phyloP scores from a whole-genome alignment of 2,888 invertebrate genomes.

The Liodrosophila aerea region DNA sequence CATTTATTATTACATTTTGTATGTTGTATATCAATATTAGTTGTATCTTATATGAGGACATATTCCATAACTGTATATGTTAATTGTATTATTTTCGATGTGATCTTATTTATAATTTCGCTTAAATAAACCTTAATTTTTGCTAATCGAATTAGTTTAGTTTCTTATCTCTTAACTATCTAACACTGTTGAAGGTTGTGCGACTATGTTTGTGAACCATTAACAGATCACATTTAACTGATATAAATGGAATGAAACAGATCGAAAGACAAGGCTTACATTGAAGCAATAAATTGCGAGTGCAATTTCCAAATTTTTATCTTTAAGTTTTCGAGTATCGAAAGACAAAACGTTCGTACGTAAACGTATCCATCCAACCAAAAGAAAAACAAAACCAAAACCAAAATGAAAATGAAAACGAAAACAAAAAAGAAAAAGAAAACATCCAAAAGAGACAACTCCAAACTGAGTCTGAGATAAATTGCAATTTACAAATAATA shows the following conservation, averaged over 20 bases:
- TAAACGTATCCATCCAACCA: conserved; percentile 80
- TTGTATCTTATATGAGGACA: conserved; percentile 33
- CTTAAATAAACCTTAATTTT: conserved; percentile 66
- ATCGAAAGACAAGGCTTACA: conserved; percentile 17
- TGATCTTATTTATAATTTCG: conserved; percentile 73
- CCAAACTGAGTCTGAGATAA: conserved; percentile 77
- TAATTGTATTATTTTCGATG: conserved; percentile 74
- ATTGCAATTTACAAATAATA: conserved; percentile 72
- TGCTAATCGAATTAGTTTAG: conserved; percentile 47
- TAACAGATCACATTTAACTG: conserved; percentile 40
- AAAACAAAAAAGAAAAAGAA: conserved; percentile 29
- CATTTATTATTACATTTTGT: conserved; percentile 53
- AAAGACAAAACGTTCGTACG: conserved; percentile 66
- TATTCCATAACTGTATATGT: conserved; percentile 65
- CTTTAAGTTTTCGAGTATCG: conserved; percentile 49
- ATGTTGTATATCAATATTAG: conserved; percentile 58
- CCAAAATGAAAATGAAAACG: too few relatives aligned
- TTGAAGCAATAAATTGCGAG: conserved; percentile 65
- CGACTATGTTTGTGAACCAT: conserved; percentile 71
- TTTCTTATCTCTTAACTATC: conserved; percentile 39
- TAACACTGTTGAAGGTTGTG: conserved; percentile 70
- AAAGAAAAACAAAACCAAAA: conserved; percentile 42
- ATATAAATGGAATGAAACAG: conserved; percentile 37
- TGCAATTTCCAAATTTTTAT: conserved; percentile 66
- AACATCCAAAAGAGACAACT: conserved; percentile 63